Evolutionary conservation across 1,140 invertebrate genomes (phyloP), one percentile per base, ranked within the genome.

Genomic region (Bombus huntii): DNA sequence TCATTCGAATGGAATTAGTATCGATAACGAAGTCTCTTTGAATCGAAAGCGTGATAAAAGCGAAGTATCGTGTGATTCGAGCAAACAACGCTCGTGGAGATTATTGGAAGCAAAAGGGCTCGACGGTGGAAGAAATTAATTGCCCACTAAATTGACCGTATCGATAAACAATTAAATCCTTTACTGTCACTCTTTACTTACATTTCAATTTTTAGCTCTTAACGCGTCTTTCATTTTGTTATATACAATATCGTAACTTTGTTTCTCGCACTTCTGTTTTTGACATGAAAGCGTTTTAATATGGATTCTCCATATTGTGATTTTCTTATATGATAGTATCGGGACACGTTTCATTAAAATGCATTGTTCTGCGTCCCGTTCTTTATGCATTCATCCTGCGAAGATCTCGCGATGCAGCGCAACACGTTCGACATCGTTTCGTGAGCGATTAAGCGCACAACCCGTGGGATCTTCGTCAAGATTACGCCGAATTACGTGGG

Each of bases 381-480:
- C 31, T 47, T 59, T 59, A 10, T 25, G 31, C 42, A 62, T 72
- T 62, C 39, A 3, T 25, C 9, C 22, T 5, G 73, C 42, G 39
- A 71, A 71, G 75, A 71, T 78, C 65, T 84, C 44, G 44, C 70
- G 47, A 10, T 22, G 47, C 44, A 53, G 25, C 22, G 53, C n/a
- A 53, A 71, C 66, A 71, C 34, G 81, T 77, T 44, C 22, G 76
- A 72, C 34, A 80, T 72, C 66, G 42, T 85, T 80, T 62, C 39
- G 75, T 70, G 82, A 68, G 53, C 77, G 53, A 85, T 85, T 80
- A 80, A 79, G 37, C 28, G 28, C 15, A 22, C 44, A 10, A 18
- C 78, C 37, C 77, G 70, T 57, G 77, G 59, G 42, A 73, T 74
- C 74, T 74, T 81, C 70, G 74, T 57, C 15, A 42, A 73, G 80